Percentiles rank a stretch among this genome's conserved stretches.
phyloP scores from a whole-genome alignment of 2,113 vertebrate genomes.

The Solenodon paradoxus region DNA sequence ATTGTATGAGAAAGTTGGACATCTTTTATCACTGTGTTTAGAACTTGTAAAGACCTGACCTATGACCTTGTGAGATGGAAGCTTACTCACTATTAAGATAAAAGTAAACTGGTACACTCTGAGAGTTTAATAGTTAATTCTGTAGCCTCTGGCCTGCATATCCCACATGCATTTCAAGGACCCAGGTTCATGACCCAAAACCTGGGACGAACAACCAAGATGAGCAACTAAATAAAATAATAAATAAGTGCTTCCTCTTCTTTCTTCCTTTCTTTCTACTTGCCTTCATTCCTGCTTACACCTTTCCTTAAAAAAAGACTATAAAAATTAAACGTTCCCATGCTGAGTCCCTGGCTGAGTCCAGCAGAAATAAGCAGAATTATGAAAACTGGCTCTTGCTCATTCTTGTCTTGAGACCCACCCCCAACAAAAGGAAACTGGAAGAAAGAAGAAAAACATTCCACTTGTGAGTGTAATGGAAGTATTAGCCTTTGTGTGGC shows the following conservation, averaged over 20 bases:
- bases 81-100: background rate
- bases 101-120: background rate
- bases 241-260: too few relatives aligned
- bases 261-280: too few relatives aligned
- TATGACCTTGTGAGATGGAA: background rate
- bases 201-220: too few relatives aligned
- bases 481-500: fast-evolving
- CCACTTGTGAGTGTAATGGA: background rate
- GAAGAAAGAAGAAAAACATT: background rate
- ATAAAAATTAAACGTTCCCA: too few relatives aligned
- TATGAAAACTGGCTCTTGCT: background rate
- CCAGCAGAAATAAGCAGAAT: background rate
- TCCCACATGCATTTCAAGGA: too few relatives aligned
- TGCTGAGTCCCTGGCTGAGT: too few relatives aligned
- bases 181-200: too few relatives aligned
- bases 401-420: background rate
- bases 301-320: too few relatives aligned
- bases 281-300: too few relatives aligned
- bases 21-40: background rate
- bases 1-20: background rate
- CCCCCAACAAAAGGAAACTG: background rate
- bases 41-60: background rate
- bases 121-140: too few relatives aligned
- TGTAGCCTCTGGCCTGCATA: too few relatives aligned
- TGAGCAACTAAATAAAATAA: too few relatives aligned